Base-by-base conservation (phyloP, 2,888 invertebrate genomes). In the Chorisops tibialis region DNA sequence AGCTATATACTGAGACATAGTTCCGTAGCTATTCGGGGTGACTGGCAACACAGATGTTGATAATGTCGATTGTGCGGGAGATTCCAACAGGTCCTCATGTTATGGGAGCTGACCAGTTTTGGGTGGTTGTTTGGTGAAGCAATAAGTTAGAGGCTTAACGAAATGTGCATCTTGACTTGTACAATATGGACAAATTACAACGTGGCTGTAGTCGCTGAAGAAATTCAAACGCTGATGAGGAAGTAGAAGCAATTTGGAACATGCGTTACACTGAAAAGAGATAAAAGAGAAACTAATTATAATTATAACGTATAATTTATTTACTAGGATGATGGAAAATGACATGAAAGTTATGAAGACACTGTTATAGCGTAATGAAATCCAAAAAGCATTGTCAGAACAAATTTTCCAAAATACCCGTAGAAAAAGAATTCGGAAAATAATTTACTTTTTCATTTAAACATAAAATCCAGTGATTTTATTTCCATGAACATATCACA, bases 201-300 rank as follows among this genome's bases (percentile, higher is more conserved):
- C 87, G 76, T 92, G 93, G 75, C 93, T 93, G 82, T 96, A 96
- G 81, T 96, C 95, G 72, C 94, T 95, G 84, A 91, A 97, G 84
- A 86, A 92, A 81, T 91, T 91, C 70, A 95, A 82, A 74, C 89
- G 87, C 78, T 91, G 91, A 74, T 88, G 89, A 12, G 93, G 91
- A 78, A 91, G 88, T 70, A 95, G 85, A 66, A 96, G 85, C 47
- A 91, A 87, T 79, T 91, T 90, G 80, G 85, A 89, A 83, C 97
- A 97, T 75, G 86, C 87, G 83, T 93, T 95, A 83, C 97, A 97
- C 89, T 94, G 86, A 58, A 49, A 65, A 41, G 61, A 58, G 65
- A 35, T 58, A 38, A n/a, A 30, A 51, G 51, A 30, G 37, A 24
- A 24, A 30, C n/a, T n/a, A n/a, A n/a, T n/a, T n/a, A n/a, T n/a